Conservation (phyloP, 2,888 invertebrate species). For the Rotaria sp. region DNA sequence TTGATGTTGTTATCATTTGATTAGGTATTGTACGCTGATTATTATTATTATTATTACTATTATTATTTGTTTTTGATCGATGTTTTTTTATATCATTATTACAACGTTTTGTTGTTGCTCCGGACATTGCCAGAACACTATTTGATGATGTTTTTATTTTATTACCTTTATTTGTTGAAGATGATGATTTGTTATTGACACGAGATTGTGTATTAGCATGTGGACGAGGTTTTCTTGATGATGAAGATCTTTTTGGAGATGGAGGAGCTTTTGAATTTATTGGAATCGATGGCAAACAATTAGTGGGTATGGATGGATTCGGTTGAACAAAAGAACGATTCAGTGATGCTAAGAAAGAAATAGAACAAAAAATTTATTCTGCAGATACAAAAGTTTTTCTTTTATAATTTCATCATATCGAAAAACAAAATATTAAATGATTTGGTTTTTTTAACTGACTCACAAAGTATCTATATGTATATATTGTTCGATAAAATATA, state of each 20-base stretch:
- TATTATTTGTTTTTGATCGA: neutral
- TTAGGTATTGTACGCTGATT: neutral
- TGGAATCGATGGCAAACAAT: neutral
- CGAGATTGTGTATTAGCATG: neutral
- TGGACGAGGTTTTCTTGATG: neutral
- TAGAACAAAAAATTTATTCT: no score
- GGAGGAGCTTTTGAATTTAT: neutral
- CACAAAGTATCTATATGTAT: no score
- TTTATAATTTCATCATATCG: no score
- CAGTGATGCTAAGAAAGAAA: neutral
- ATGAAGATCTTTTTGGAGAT: neutral
- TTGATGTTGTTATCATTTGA: neutral
- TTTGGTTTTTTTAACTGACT: no score
- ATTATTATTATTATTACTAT: neutral
- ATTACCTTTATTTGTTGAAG: neutral
- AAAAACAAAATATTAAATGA: no score
- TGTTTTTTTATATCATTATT: neutral
- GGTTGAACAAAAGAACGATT: neutral
- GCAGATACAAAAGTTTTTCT: no score
- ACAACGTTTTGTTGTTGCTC: neutral
- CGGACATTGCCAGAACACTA: neutral
- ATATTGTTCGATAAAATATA: no score
- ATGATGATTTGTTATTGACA: neutral
- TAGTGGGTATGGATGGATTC: neutral
- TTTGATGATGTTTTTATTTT: neutral